Evolutionary conservation across 1,140 invertebrate species (phyloP), one percentile per base, ranked within the genome.

Genomic region (Diachasma alloeum): DNA sequence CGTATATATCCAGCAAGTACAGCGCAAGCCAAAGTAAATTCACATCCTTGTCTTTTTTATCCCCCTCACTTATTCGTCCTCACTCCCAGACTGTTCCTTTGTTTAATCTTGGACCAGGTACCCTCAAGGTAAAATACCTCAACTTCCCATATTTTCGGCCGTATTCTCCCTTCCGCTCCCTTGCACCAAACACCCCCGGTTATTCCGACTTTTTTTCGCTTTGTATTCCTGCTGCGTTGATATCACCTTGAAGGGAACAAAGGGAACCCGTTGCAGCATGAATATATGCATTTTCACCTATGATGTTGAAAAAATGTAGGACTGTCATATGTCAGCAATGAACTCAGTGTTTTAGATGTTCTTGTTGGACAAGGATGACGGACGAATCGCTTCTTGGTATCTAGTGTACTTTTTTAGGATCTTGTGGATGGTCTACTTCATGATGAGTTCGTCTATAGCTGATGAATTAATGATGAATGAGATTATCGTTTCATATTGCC

Each of bases 11-110:
- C 69, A 5, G 74, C 69, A 72, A 53, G 56, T 36, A 68, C 53
- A 70, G 42, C 59, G 22, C 56, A 71, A 73, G 56, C 66, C 56
- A 31, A 77, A 72, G 71, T 74, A 74, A 74, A 66, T 71, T 48
- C 72, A 77, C 48, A 31, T 63, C 68, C 24, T 26, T 22, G 17
- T 70, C 46, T 42, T 31, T 26, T 39, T 76, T 42, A 42, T 44
- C 68, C 22, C 44, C 36, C 22, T 42, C 36, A 15, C 39, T 59
- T 74, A n/a, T 22, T n/a, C 26, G 31, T 31, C 31, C 31, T 31
- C 31, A 31, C 31, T 31, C 31, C 6, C 31, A 31, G 31, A 31
- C 31, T 31, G 31, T 31, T 31, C 31, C 31, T 31, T 31, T 31
- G 31, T 46, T 75, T 72, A 69, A 78, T 78, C 48, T 72, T 26